Evolutionary conservation across 2,797 vertebrate genomes (phyloP), one percentile per base, ranked within the genome.

Genomic region (Melanotaenia parkinsoni): DNA sequence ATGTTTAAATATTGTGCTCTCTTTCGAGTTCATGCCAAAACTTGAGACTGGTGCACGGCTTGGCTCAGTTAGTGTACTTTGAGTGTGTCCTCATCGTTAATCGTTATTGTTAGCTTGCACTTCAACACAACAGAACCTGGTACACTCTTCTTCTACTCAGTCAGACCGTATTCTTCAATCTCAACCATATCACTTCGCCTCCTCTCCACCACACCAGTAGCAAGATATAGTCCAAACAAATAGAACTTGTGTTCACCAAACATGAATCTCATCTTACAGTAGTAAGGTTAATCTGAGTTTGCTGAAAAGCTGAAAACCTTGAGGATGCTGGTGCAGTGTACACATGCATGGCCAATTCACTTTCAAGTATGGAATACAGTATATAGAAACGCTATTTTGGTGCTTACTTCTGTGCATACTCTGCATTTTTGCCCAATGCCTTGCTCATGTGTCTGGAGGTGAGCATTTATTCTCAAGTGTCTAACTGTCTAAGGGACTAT

Each of bases 311-410:
- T 70, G 18, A 33, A 58, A 60, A 50, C 59, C 62, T 64, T 62
- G 26, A 68, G 33, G 70, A 73, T 30, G 66, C 67, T 72, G 51
- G 69, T 62, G 45, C 45, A 73, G 24, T 62, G 53, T 70, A 53
- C 28, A 63, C 11, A 37, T 59, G 37, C 45, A 60, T 38, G 38
- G 58, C 16, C 63, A 56, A 62, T 63, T 60, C 18, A 57, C 50
- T 76, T 47, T 79, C 68, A 80, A 70, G 77, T 70, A 72, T 76
- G 43, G 26, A 71, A 72, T 28, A 63, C 37, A 38, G 12, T 37
- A 70, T 18, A 37, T 7, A 24, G 16, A 38, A 51, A 35, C 59
- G 11, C 11, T 64, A 14, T 16, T 58, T 40, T 8, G 13, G 53
- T 57, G 60, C 74, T 62, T 73, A 66, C 53, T 76, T 70, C 63